Base-by-base conservation (phyloP, 1,140 invertebrate genomes). In the Adelges cooleyi region DNA sequence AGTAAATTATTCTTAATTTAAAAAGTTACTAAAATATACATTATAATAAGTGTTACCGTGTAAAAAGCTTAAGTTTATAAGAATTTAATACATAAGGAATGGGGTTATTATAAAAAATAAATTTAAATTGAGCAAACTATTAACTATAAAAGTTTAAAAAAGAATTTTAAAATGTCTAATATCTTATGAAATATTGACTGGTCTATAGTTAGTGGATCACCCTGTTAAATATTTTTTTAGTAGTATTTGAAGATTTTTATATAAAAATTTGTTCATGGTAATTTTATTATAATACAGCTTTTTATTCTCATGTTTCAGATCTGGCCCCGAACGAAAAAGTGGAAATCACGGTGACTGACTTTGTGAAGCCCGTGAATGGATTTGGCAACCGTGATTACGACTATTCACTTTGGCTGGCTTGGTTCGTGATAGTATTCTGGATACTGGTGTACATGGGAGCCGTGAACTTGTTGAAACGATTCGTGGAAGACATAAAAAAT, bases 401-500 rank as follows among this genome's bases (percentile, higher is more conserved):
- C 74, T 87, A 87, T 71, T 86, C 87, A 71, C 75, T 95, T 33
- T 80, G 87, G 40, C 71, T 93, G 1, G 86, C 92, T 0, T 95
- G 92, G 90, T 67, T 84, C 1, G 95, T 95, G 73, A 88, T 95
- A 59, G 73, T 86, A 51, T 65, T 65, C 54, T 67, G 44, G 40
- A 59, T 17, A 0, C 3, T 62, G 22, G 23, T 18, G 29, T 62
- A 48, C 46, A 25, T 62, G 17, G 29, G 40, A 9, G 46, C 40
- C 15, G 46, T 62, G 56, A 46, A 48, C 23, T 82, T 85, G 73
- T 95, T 87, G 80, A 82, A 79, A 67, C 84, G 84, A 73, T 84
- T 92, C 68, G 83, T 92, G 1, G 91, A 94, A 73, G 83, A 84
- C 71, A 79, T 94, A 17, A 83, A 89, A 72, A 89, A 87, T 70